These are phyloP conservation scores for Etheostoma perlongum DNA, from an alignment of 2,797 vertebrate species.

Conservation along the genomic window DNA sequence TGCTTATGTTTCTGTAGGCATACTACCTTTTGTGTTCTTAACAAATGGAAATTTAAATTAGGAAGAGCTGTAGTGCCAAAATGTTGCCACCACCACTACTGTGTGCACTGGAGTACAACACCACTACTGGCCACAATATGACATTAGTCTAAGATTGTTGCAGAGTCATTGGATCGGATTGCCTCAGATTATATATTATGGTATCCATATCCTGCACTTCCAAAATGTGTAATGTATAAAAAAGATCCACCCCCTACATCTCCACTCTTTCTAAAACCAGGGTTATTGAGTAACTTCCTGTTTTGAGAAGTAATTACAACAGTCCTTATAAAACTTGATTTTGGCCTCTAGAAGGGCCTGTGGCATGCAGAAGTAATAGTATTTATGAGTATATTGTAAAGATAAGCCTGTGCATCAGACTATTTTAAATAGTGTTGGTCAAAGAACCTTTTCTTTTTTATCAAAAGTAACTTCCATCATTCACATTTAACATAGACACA, in stretches of 20 bases:
- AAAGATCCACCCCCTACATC: not conserved
- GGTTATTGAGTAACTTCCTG: slow-evolving; percentile 27
- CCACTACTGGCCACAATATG: not conserved
- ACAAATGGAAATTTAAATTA: slow-evolving; percentile 9
- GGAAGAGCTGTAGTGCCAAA: not conserved
- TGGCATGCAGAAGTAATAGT: not conserved
- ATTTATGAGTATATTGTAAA: not conserved
- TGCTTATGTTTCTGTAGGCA: not conserved
- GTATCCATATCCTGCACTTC: not conserved
- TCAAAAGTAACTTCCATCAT: not conserved
- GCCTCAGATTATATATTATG: not conserved
- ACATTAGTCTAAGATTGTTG: not conserved
- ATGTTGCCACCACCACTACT: slow-evolving; percentile 12
- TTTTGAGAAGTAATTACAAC: slow-evolving; percentile 7
- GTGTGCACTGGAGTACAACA: not conserved
- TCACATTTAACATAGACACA: not conserved
- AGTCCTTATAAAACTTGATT: not conserved
- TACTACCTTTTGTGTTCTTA: not conserved
- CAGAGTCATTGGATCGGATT: not conserved
- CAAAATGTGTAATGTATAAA: not conserved
- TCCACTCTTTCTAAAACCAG: not conserved
- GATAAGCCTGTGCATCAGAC: too few relatives aligned
- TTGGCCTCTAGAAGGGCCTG: not conserved
- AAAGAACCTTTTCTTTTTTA: not conserved
- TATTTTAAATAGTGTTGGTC: not conserved